A percentile compares a stretch with the other conserved stretches of the same genome.
Conservation (phyloP, 1,140 invertebrate species). For the Aphelinus certus region DNA sequence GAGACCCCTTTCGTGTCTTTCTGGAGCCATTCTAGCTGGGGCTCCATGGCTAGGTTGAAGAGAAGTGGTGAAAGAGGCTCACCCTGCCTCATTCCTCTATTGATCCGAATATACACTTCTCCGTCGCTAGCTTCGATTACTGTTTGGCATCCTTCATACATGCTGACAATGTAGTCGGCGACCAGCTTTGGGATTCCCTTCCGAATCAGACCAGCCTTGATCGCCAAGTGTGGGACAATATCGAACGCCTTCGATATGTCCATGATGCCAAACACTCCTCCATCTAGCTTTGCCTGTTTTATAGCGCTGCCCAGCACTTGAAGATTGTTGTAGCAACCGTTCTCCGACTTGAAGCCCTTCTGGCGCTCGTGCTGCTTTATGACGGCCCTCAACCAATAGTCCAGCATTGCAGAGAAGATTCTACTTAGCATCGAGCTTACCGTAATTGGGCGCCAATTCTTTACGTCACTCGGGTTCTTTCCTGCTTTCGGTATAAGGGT, state of each 20-base stretch:
- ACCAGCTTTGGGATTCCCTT: neutral
- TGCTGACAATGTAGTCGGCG: neutral
- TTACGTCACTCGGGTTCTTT: neutral
- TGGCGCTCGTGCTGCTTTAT: neutral
- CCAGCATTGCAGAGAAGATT: neutral
- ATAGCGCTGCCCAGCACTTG: no score
- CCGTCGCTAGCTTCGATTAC: neutral
- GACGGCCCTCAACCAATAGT: neutral
- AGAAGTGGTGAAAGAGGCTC: slow-evolving; percentile 46
- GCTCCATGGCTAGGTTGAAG: slow-evolving; percentile 38
- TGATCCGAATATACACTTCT: neutral
- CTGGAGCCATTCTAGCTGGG: slow-evolving; percentile 26
- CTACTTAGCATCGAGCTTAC: neutral
- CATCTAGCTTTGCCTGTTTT: no score
- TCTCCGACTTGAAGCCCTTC: neutral
- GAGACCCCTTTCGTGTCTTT: slow-evolving; percentile 43
- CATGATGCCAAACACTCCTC: no score
- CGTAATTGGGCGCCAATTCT: neutral
- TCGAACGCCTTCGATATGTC: no score
- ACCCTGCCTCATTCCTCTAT: slow-evolving; percentile 27
- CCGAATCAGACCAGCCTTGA: neutral
- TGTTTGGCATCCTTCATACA: neutral
- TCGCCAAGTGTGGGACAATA: neutral
- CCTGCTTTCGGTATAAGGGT: neutral
- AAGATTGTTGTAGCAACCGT: no score